These are phyloP conservation scores for Jacana jacana DNA, from an alignment of 2,113 vertebrate genomes.

Conservation along the genomic window DNA sequence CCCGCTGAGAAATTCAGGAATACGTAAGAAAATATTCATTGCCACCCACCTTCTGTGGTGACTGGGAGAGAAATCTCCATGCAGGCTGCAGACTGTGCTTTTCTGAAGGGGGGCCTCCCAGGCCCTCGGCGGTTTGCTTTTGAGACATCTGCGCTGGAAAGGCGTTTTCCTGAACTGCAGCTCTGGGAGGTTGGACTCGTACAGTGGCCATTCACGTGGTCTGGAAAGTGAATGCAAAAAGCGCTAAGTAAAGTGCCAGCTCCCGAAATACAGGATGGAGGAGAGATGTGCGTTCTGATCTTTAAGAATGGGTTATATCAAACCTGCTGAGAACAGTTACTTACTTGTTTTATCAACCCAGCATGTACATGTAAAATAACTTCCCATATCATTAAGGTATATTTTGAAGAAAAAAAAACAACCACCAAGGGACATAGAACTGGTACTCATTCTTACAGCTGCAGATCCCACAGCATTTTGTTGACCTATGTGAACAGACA, in stretches of 20 bases:
- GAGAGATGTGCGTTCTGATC: background rate
- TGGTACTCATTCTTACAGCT: background rate
- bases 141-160: slow-evolving; percentile 87
- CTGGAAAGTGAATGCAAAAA: slow-evolving; percentile 79
- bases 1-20: background rate
- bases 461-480: background rate
- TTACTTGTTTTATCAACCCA: background rate
- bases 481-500: background rate
- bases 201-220: slow-evolving; percentile 98
- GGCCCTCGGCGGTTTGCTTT: slow-evolving; percentile 91
- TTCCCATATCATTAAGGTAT: background rate
- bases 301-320: background rate
- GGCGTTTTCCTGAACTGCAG: slow-evolving; percentile 87
- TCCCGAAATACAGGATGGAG: background rate
- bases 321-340: background rate
- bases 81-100: slow-evolving; percentile 98
- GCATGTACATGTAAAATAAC: background rate
- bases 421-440: background rate
- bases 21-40: background rate
- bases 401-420: background rate
- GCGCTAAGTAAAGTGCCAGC: background rate
- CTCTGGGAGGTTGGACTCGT: slow-evolving; percentile 93
- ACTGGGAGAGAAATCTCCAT: slow-evolving; percentile 98
- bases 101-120: slow-evolving; percentile 94
- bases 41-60: slow-evolving; percentile 95